Evolutionary conservation across 2,888 invertebrate genomes (phyloP), one percentile per base, ranked within the genome.

Genomic region (Litoditis marina): DNA sequence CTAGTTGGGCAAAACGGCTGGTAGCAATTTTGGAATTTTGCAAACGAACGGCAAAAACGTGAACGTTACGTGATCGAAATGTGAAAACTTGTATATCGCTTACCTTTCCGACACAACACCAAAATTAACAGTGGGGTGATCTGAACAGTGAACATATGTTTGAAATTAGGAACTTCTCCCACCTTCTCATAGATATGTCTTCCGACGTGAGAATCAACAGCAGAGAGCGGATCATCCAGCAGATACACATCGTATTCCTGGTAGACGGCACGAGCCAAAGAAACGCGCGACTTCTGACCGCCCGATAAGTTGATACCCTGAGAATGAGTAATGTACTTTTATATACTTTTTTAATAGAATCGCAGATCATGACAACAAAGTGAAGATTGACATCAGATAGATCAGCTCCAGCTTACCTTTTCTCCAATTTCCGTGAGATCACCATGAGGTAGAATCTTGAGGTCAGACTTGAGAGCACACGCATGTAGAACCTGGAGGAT

Each of bases 391-490:
- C 19, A n/a, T 47, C 22, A n/a, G n/a, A n/a, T n/a, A n/a, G n/a
- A n/a, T n/a, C n/a, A n/a, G 13, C 22, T 22, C 5, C 3, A 16
- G 5, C 32, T 34, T 34, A 86, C 87, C 86, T 95, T 96, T 85
- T 98, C 96, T 65, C 98, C 98, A 74, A 98, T 96, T 87, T 98
- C 96, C 0, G 96, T 98, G 82, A 89, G 88, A 86, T 98, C 96
- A 0, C 95, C 94, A n/a, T 90, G 94, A 4, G 85, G 84, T 42
- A 98, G 85, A 85, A 95, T 92, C 52, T 92, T 91, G 75, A 98
- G 89, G 86, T 98, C 96, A 0, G 92, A 88, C 74, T 88, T 88
- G 59, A 98, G 86, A 2, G 94, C 94, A 84, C 95, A 96, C 0
- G 92, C 90, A 67, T 91, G 90, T 42, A 98, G 88, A 0, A 94